Percentiles rank a stretch among this genome's conserved stretches.
Conservation (phyloP, 2,888 invertebrate genomes). For the Mellilla xanthometata region DNA sequence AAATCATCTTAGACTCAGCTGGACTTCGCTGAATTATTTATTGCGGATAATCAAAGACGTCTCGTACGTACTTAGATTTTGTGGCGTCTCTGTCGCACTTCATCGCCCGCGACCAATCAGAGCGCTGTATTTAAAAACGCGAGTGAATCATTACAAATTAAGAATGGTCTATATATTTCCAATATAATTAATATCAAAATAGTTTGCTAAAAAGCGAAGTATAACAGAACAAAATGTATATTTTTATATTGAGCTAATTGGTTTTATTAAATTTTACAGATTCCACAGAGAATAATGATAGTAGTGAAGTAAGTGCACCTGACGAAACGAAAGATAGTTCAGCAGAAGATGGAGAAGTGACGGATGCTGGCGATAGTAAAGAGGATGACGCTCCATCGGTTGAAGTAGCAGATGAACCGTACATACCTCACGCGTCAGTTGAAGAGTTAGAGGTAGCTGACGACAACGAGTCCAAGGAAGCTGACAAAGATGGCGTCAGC, state of each 20-base stretch:
- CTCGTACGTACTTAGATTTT: slow-evolving; percentile 2
- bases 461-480: slow-evolving; percentile 64
- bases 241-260: too few species aligned
- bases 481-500: slow-evolving; percentile 57
- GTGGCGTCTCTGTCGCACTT: too few species aligned
- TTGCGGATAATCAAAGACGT: slow-evolving; percentile 16
- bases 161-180: too few species aligned
- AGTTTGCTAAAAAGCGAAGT: too few species aligned
- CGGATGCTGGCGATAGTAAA: slow-evolving; percentile 47
- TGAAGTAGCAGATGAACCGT: slow-evolving; percentile 77
- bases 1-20: slow-evolving; percentile 10
- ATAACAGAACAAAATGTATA: too few species aligned
- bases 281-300: slow-evolving; percentile 76
- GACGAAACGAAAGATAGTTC: slow-evolving; percentile 72
- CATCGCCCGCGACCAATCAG: too few species aligned
- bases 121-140: too few species aligned
- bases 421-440: slow-evolving; percentile 69
- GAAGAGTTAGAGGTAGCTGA: slow-evolving; percentile 64
- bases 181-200: too few species aligned
- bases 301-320: slow-evolving; percentile 75
- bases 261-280: slow-evolving; percentile 47
- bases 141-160: slow-evolving; percentile 6
- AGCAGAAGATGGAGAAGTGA: slow-evolving; percentile 58
- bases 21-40: slow-evolving; percentile 18
- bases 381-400: slow-evolving; percentile 65